phyloP scores from a whole-genome alignment of 2,888 invertebrate genomes.

The Anagyrus pseudococci region DNA sequence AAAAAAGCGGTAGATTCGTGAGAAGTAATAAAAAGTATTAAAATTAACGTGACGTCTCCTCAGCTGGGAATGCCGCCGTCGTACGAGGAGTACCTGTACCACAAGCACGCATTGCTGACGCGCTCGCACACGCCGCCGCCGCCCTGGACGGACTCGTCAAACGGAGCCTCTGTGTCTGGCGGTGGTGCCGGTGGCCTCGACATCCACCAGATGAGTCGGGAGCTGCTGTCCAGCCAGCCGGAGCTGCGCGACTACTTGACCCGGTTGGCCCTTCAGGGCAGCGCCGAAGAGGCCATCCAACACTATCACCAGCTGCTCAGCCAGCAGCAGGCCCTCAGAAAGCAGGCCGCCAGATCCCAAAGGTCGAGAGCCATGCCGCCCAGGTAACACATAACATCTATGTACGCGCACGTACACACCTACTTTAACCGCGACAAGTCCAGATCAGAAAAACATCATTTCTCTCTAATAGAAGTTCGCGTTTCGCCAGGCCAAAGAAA shows the following conservation, averaged over 20 bases:
- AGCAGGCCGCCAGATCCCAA: conserved; percentile 49
- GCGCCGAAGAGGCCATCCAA: conserved; percentile 43
- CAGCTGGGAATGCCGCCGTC: conserved; percentile 59
- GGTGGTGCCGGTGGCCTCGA: conserved; percentile 14
- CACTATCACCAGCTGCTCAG: conserved; percentile 46
- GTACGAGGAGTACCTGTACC: conserved; percentile 58
- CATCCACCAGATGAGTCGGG: conserved; percentile 49
- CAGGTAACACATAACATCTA: conserved; percentile 53
- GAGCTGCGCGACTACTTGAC: conserved; percentile 54
- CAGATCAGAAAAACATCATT: too few relatives aligned
- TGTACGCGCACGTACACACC: background rate
- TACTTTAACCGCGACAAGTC: too few relatives aligned
- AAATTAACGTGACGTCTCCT: too few relatives aligned
- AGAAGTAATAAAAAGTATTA: too few relatives aligned
- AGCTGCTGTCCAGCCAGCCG: conserved; percentile 51
- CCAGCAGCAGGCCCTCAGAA: conserved; percentile 50
- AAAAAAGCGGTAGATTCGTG: too few relatives aligned
- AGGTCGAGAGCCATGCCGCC: conserved; percentile 55
- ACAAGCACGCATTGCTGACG: conserved; percentile 53
- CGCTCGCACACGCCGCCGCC: conserved; percentile 60
- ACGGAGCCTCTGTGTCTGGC: conserved; percentile 26
- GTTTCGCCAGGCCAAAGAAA: too few relatives aligned
- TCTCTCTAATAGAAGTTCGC: too few relatives aligned
- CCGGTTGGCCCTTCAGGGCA: conserved; percentile 45
- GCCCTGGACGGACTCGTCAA: conserved; percentile 56